phyloP scores from a whole-genome alignment of 1,140 invertebrate species.

The Drosophila pruinosa region DNA sequence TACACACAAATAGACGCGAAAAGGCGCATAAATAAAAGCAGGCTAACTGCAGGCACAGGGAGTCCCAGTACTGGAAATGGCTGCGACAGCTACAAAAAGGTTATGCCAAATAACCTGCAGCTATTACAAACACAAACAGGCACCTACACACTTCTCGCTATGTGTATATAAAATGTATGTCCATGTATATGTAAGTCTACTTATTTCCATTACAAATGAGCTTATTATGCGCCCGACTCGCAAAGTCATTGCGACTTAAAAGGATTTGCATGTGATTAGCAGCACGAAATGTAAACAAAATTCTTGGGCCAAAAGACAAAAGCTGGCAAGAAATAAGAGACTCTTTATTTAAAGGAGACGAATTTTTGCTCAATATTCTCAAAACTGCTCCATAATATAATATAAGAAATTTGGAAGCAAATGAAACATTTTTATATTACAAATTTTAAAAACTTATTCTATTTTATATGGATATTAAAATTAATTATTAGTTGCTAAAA shows the following conservation, averaged over 20 bases:
- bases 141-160: not conserved
- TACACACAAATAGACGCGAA: not conserved
- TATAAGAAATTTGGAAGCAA: no score
- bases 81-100: constrained; percentile 57
- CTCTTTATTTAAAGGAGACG: not conserved
- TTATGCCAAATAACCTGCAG: constrained; percentile 61
- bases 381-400: constrained; percentile 10
- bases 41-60: constrained; percentile 34
- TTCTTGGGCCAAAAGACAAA: constrained; percentile 64
- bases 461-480: no score
- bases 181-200: constrained; percentile 15
- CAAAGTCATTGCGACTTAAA: constrained; percentile 80
- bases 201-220: constrained; percentile 76
- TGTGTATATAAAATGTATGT: not conserved
- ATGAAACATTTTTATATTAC: no score
- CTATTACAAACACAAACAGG: constrained; percentile 55
- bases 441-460: no score
- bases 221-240: constrained; percentile 77
- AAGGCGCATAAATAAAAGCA: constrained; percentile 57
- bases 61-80: constrained; percentile 24
- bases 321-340: constrained; percentile 21
- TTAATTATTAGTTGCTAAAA: no score
- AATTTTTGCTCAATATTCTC: not conserved
- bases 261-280: constrained; percentile 81
- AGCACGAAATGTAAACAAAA: constrained; percentile 77